Evolutionary conservation across 1,140 invertebrate genomes (phyloP), one percentile per base, ranked within the genome.

Genomic region (Andricus grossulariae): DNA sequence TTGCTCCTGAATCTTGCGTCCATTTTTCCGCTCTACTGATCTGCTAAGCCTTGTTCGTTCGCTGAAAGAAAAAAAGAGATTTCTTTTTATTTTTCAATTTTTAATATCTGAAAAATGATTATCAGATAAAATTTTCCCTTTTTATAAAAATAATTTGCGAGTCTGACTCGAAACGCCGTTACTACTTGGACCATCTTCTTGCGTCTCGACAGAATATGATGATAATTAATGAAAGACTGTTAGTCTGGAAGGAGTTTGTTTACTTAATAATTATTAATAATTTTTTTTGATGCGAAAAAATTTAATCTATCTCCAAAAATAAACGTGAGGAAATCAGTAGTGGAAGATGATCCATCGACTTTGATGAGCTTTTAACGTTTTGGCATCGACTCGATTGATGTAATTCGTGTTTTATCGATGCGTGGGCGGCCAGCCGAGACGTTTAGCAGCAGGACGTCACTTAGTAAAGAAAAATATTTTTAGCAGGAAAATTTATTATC

Each of bases 1-100:
- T 97, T 96, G 92, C 93, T 96, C 93, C 95, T 96, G 93, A 96
- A 96, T 95, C 96, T 95, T 93, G 94, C 96, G 93, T 93, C 93
- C 93, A 93, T 93, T 92, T 93, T 91, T 92, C 92, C 92, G 90
- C 90, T 92, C 87, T 91, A 89, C 88, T 89, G 87, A 90, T 83
- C 89, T 89, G 88, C 87, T 91, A 88, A 91, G 2, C 88, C 91
- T 91, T 87, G 87, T 93, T 95, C 94, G 94, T 95, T 93, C 93
- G 94, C 94, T 95, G 90, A 78, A 94, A 83, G 71, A 16, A 78
- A 49, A 66, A n/a, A 1, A 16, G 8, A 1, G 32, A 45, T 32
- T 5, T 21, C 21, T 55, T 12, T 12, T 55, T 19, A 54, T n/a
- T n/a, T 3, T 13, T 19, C n/a, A 3, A 55, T 55, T 55, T 8